Conservation (phyloP, 2,113 vertebrate genomes). For the Myotis lucifugus region DNA sequence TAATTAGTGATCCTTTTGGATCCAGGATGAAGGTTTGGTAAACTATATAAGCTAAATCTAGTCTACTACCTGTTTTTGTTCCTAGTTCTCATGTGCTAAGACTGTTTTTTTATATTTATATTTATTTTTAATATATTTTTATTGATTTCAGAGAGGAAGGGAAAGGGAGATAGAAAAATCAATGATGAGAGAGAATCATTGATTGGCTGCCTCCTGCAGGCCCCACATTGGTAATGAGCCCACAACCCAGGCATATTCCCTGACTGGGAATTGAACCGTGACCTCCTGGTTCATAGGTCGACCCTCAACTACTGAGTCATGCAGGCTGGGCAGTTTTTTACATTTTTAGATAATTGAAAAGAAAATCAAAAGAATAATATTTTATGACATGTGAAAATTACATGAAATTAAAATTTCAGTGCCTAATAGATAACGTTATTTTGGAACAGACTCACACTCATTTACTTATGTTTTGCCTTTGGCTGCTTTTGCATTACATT, state of each 20-base stretch:
- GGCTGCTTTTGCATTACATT: not conserved
- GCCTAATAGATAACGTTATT: not conserved
- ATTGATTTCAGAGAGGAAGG: too few relatives aligned
- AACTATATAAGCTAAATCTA: not conserved
- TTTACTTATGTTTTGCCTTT: not conserved
- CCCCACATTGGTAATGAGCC: too few relatives aligned
- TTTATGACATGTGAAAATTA: slow-evolving; percentile 25
- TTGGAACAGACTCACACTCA: not conserved
- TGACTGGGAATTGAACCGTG: too few relatives aligned
- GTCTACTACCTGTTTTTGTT: slow-evolving; percentile 39
- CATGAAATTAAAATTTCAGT: slow-evolving; percentile 43
- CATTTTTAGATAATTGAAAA: slow-evolving; percentile 18
- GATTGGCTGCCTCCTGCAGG: too few relatives aligned
- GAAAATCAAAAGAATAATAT: not conserved
- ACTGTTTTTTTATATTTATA: slow-evolving; percentile 12
- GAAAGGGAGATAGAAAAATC: too few relatives aligned
- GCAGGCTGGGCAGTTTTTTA: not conserved
- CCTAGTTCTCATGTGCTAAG: not conserved
- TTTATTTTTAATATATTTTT: too few relatives aligned
- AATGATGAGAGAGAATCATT: too few relatives aligned
- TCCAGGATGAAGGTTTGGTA: slow-evolving; percentile 26
- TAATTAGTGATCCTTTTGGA: slow-evolving; percentile 53
- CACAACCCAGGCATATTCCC: too few relatives aligned
- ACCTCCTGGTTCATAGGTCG: too few relatives aligned
- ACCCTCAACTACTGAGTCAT: too few relatives aligned